A percentile compares a stretch with the other conserved stretches of the same genome.
Evolutionary conservation across 2,113 vertebrate species (phyloP).

Genomic region (Sylvietta virens): DNA sequence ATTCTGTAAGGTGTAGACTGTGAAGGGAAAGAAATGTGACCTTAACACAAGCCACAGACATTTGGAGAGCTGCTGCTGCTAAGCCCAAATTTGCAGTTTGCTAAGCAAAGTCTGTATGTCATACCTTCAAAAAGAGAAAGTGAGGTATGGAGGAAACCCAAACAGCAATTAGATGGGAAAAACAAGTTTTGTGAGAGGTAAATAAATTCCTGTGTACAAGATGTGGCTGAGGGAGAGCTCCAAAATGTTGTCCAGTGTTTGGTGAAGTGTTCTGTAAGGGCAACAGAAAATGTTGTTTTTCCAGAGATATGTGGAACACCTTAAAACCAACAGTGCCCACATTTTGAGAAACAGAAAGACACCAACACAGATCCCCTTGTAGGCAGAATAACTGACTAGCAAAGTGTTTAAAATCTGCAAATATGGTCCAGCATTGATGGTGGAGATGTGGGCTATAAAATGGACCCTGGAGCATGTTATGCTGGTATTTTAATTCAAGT

Average conservation of each 20-base stretch:
- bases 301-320: not conserved
- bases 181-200: not conserved
- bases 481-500: not conserved
- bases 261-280: not conserved
- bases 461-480: not conserved
- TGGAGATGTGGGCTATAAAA: not conserved
- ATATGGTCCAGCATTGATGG: not conserved
- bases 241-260: not conserved
- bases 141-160: not conserved
- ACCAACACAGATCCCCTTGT: conserved; percentile 8
- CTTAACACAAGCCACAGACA: not conserved
- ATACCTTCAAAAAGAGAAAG: conserved; percentile 6
- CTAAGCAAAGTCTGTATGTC: not conserved
- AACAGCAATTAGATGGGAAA: not conserved
- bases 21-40: not conserved
- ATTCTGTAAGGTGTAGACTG: not conserved
- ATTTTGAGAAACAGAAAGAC: not conserved
- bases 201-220: not conserved
- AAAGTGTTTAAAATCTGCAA: not conserved
- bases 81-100: not conserved
- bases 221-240: not conserved
- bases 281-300: conserved; percentile 16
- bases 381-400: not conserved
- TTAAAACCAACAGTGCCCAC: not conserved
- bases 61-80: not conserved